Evolutionary conservation across 2,797 vertebrate genomes (phyloP).

Genomic region (Artibeus lituratus): DNA sequence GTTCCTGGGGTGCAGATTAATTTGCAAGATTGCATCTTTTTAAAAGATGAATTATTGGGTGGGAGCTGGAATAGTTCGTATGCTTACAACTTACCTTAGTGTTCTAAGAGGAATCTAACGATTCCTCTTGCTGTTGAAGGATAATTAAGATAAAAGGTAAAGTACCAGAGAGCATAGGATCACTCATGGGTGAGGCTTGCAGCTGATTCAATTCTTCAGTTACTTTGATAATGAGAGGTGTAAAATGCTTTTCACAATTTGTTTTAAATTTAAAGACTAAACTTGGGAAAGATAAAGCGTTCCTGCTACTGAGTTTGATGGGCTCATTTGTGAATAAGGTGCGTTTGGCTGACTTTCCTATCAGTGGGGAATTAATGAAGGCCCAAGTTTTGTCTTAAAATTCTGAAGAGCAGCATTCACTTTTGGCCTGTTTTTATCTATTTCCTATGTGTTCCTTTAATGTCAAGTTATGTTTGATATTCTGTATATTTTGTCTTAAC

Average conservation of each 20-base stretch:
- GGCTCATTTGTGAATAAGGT: background rate
- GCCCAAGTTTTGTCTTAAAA: background rate
- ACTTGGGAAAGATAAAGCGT: background rate
- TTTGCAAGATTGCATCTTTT: background rate
- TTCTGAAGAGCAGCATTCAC: background rate
- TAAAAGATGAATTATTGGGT: background rate
- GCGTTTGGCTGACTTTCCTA: background rate
- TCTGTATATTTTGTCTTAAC: background rate
- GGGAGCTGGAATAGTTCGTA: background rate
- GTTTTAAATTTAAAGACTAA: slow-evolving; percentile 11
- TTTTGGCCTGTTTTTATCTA: background rate
- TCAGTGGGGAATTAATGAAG: background rate
- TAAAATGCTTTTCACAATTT: background rate
- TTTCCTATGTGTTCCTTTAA: background rate
- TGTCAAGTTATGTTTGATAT: background rate
- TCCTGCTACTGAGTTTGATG: background rate
- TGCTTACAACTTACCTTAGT: background rate
- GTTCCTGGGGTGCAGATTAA: background rate
- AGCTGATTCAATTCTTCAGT: background rate
- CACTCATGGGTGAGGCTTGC: background rate
- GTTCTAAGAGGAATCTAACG: background rate
- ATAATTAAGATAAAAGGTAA: slow-evolving; percentile 1
- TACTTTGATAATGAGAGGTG: background rate
- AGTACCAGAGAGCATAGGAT: background rate
- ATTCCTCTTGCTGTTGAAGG: background rate